These are phyloP conservation scores for Atractosteus spatula DNA, from an alignment of 2,113 vertebrate species.

Conservation along the genomic window DNA sequence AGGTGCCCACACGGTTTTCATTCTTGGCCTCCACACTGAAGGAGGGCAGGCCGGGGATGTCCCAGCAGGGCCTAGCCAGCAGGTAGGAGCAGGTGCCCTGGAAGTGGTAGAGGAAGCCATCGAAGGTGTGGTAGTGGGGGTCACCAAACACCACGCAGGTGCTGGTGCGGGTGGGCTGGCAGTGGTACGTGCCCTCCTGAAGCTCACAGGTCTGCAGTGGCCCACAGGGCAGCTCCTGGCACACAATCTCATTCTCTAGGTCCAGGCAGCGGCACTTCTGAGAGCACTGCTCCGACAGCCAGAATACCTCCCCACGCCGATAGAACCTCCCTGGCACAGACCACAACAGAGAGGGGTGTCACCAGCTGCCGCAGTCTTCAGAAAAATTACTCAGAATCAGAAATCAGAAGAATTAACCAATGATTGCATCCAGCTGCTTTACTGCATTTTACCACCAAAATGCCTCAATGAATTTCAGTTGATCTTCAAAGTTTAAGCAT, in stretches of 20 bases:
- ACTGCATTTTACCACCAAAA: too few species aligned
- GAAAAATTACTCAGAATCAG: too few species aligned
- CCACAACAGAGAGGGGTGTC: not conserved
- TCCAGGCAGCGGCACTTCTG: constrained; percentile 93
- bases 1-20: constrained; percentile 82
- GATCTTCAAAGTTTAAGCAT: too few species aligned
- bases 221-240: constrained; percentile 82
- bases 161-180: constrained; percentile 87
- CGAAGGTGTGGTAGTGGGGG: constrained; percentile 97
- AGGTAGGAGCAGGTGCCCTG: constrained; percentile 97
- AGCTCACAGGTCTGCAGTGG: constrained; percentile 86
- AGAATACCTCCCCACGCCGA: constrained; percentile 88
- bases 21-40: constrained; percentile 97
- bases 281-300: constrained; percentile 86
- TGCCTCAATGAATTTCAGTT: too few species aligned
- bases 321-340: constrained; percentile 81
- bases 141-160: constrained; percentile 96
- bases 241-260: constrained; percentile 84
- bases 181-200: constrained; percentile 84
- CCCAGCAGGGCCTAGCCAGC: constrained; percentile 88
- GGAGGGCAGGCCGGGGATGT: constrained; percentile 80
- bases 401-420: too few species aligned
- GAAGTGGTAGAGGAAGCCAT: constrained; percentile 97
- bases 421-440: too few species aligned
- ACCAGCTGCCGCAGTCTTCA: not conserved